Base-by-base conservation (phyloP, 2,113 vertebrate genomes). In the Passer domesticus region DNA sequence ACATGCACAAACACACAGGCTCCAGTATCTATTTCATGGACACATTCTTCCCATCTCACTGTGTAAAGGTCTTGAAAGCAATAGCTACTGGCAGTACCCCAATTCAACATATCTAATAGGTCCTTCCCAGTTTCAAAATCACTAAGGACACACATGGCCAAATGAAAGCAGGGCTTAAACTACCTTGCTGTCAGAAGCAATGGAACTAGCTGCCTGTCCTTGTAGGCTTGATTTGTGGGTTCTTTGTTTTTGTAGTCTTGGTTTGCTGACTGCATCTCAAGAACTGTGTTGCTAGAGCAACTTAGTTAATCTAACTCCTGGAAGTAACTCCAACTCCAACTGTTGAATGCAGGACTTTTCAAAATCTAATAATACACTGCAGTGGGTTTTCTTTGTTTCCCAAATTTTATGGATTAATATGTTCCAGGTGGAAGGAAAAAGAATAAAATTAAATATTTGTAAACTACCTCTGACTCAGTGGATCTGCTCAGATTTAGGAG, bases 61-160 rank as follows among this genome's bases (percentile, higher is more conserved):
- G 78, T 44, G 88, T 81, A 92, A 97, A 97, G 95, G 92, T 96
- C 96, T 96, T 96, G 95, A 94, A 95, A 96, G 91, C 90, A 93
- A 94, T 96, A 95, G 91, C 92, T 97, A 87, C 92, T 97, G 94
- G 95, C 95, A 94, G 73, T 80, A 89, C 86, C 91, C 94, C 92
- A 97, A n/a, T 79, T 90, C 75, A 56, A 78, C 75, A 93, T 93
- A 96, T 95, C 86, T 92, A 67, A 53, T 75, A 83, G 88, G 77
- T 92, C 85, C 68, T 87, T 96, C 75, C 75, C 83, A 87, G 90
- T 84, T 95, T 79, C 86, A 89, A 88, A 96, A 95, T 91, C 84
- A 47, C 77, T 77, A 49, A 80, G 83, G 86, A 85, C 90, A 90
- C 60, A 78, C 53, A 49, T 73, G 81, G 52, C 27, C 27, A 78